phyloP scores from a whole-genome alignment of 2,113 vertebrate species.

The Anolis sagrei region DNA sequence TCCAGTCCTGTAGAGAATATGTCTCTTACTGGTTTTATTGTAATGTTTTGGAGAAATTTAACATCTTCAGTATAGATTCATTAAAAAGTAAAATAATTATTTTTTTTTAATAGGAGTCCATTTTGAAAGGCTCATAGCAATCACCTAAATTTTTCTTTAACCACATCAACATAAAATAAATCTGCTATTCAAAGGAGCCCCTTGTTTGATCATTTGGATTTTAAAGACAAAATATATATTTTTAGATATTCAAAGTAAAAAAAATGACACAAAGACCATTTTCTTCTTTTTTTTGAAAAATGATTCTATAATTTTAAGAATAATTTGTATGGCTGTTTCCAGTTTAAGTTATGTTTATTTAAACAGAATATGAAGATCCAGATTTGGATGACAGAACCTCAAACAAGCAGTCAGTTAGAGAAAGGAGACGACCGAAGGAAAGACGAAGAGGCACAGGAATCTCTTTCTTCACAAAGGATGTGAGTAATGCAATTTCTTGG shows the following conservation, averaged over 20 bases:
- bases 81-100: background rate
- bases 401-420: constrained; percentile 67
- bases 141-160: background rate
- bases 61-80: background rate
- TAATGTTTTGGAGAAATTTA: background rate
- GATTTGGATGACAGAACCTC: constrained; percentile 72
- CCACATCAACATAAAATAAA: background rate
- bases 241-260: background rate
- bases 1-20: background rate
- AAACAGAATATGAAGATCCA: constrained; percentile 78
- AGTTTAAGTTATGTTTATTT: constrained; percentile 65
- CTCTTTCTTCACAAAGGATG: constrained; percentile 77
- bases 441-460: constrained; percentile 73
- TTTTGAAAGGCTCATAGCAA: background rate
- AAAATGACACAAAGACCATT: background rate
- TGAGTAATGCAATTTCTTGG: constrained; percentile 63
- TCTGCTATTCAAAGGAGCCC: background rate
- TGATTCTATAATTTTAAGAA: constrained; percentile 11
- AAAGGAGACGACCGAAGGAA: constrained; percentile 73
- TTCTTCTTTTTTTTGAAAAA: constrained; percentile 18
- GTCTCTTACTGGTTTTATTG: background rate
- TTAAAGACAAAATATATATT: background rate
- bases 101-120: background rate
- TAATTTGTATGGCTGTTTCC: constrained; percentile 33
- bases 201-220: background rate